phyloP scores from a whole-genome alignment of 1,140 invertebrate genomes.

The Antheraea pernyi region DNA sequence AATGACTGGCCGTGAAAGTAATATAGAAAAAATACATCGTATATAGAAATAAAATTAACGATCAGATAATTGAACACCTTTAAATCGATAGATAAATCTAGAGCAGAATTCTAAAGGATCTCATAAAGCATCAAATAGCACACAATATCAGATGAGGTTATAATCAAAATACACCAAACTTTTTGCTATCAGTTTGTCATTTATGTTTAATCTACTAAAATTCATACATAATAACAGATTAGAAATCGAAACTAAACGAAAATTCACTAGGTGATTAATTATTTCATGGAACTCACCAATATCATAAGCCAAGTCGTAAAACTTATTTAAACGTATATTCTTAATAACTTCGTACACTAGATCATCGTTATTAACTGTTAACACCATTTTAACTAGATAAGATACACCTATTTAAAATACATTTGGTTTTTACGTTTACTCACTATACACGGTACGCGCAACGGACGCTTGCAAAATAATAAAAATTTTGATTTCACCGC shows the following conservation, averaged over 20 bases:
- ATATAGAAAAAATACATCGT: too few species aligned
- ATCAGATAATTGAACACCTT: too few species aligned
- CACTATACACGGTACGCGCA: conserved; percentile 22
- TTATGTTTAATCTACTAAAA: neutral
- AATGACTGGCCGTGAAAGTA: too few species aligned
- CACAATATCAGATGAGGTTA: too few species aligned
- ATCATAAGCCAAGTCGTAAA: conserved; percentile 42
- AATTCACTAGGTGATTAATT: too few species aligned
- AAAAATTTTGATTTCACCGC: conserved; percentile 51
- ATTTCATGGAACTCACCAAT: conserved; percentile 21
- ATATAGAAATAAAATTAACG: too few species aligned
- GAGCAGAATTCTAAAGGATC: too few species aligned
- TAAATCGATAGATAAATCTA: too few species aligned
- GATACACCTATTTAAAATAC: conserved; percentile 31
- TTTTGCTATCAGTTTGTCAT: too few species aligned
- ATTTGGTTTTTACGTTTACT: conserved; percentile 36
- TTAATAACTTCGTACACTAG: conserved; percentile 61
- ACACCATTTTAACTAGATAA: conserved; percentile 61
- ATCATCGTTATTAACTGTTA: conserved; percentile 45
- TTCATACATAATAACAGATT: neutral
- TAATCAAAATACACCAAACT: too few species aligned
- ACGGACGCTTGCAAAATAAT: conserved; percentile 33
- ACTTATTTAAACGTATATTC: conserved; percentile 57
- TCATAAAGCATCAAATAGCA: too few species aligned
- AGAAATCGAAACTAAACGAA: too few species aligned